These are phyloP conservation scores for Sipha maydis DNA, from an alignment of 2,888 invertebrate genomes.

Conservation along the genomic window DNA sequence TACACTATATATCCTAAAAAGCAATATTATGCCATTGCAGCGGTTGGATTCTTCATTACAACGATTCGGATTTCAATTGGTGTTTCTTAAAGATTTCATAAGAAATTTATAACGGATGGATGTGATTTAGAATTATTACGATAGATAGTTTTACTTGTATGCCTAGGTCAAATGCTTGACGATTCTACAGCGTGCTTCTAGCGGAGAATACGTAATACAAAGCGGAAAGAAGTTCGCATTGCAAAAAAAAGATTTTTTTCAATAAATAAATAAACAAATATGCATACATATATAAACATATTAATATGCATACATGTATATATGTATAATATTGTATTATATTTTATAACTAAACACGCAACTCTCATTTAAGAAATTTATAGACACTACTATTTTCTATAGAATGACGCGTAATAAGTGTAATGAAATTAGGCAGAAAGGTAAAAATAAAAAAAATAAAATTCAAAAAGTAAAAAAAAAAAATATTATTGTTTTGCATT, in stretches of 20 bases:
- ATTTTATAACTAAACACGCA: slow-evolving; percentile 24
- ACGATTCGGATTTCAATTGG: not conserved
- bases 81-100: not conserved
- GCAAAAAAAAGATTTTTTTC: slow-evolving; percentile 17
- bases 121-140: not conserved
- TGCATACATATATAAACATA: not conserved
- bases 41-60: not conserved
- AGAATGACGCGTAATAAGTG: slow-evolving; percentile 53
- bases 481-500: slow-evolving; percentile 46
- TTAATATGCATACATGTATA: slow-evolving; percentile 2
- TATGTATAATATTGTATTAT: slow-evolving; percentile 16
- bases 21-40: not conserved
- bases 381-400: slow-evolving; percentile 47
- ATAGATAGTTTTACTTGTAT: not conserved
- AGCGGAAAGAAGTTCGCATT: slow-evolving; percentile 59
- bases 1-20: not conserved
- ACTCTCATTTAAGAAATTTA: slow-evolving; percentile 37
- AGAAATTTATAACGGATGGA: not conserved
- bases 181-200: slow-evolving; percentile 60
- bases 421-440: slow-evolving; percentile 45
- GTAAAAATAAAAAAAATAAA: slow-evolving; percentile 13
- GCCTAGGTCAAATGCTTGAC: slow-evolving; percentile 38
- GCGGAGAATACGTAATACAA: slow-evolving; percentile 51
- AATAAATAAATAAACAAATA: not conserved
- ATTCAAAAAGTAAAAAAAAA: slow-evolving; percentile 7